Conservation (phyloP, 2,113 vertebrate species). For the Bufo bufo region DNA sequence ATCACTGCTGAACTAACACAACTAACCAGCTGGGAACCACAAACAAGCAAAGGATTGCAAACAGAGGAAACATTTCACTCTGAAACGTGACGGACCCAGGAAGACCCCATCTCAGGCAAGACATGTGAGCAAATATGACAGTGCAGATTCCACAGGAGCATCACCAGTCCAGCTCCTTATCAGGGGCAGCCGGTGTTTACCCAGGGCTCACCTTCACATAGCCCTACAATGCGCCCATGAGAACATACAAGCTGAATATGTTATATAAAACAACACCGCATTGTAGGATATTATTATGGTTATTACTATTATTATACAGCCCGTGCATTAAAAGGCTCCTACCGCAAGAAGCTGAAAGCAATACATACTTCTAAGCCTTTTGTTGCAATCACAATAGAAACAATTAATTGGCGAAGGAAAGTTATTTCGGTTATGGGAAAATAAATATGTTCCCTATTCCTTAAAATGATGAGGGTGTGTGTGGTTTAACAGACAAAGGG, state of each 20-base stretch:
- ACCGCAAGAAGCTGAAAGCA: constrained; percentile 34
- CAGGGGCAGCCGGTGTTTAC: constrained; percentile 48
- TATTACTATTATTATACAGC: neutral
- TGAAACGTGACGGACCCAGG: constrained; percentile 34
- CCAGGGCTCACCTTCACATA: constrained; percentile 36
- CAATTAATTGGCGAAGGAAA: constrained; percentile 3
- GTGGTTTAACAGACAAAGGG: neutral
- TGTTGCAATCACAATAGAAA: constrained; percentile 15
- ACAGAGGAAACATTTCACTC: constrained; percentile 44
- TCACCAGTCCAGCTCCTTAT: neutral
- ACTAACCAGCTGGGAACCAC: constrained; percentile 46
- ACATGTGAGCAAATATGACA: constrained; percentile 55
- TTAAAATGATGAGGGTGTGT: neutral
- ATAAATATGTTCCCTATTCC: constrained; percentile 35
- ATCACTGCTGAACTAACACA: constrained; percentile 27
- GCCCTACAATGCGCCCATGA: constrained; percentile 28
- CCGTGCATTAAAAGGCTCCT: constrained; percentile 27
- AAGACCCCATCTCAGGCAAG: constrained; percentile 21
- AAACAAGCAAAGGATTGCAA: constrained; percentile 50
- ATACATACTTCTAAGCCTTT: constrained; percentile 4
- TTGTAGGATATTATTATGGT: constrained; percentile 22
- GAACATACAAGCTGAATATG: neutral
- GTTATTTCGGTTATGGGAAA: constrained; percentile 53
- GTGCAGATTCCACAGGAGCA: constrained; percentile 42
- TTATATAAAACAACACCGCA: constrained; percentile 41